phyloP scores from a whole-genome alignment of 23 tunicate species.

The Ciona savignyi region DNA sequence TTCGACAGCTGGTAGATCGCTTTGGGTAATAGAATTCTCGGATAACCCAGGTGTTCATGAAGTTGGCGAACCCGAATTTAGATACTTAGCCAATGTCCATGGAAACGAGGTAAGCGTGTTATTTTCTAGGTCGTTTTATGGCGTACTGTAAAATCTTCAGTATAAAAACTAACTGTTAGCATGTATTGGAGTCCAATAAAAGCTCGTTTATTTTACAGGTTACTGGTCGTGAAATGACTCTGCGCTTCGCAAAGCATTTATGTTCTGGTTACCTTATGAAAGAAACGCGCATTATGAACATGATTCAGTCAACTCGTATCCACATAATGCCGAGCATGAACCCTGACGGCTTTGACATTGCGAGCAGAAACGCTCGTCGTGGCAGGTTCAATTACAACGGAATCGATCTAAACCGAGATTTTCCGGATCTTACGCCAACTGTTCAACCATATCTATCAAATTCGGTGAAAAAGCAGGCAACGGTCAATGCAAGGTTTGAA shows the following conservation, averaged over 20 bases:
- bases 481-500: neutral
- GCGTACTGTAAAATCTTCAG: too few relatives aligned
- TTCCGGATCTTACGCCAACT: constrained; percentile 24
- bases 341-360: constrained; percentile 86
- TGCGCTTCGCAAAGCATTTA: neutral
- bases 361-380: neutral
- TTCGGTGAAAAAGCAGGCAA: neutral
- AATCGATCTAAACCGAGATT: constrained; percentile 47
- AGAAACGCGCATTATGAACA: constrained; percentile 5
- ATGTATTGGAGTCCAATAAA: too few relatives aligned
- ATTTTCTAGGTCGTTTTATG: too few relatives aligned
- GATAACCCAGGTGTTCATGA: neutral
- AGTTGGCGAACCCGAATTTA: neutral
- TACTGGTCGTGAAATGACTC: neutral
- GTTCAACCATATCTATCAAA: neutral
- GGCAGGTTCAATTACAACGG: constrained; percentile 53
- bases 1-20: neutral
- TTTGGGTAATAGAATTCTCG: neutral
- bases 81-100: neutral
- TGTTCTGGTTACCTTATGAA: neutral
- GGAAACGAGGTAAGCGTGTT: neutral
- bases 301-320: constrained; percentile 40
- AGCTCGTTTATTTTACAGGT: neutral
- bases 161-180: too few relatives aligned
- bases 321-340: constrained; percentile 94